These are phyloP conservation scores for Dryobates pubescens DNA, from an alignment of 2,797 vertebrate genomes.

Conservation along the genomic window DNA sequence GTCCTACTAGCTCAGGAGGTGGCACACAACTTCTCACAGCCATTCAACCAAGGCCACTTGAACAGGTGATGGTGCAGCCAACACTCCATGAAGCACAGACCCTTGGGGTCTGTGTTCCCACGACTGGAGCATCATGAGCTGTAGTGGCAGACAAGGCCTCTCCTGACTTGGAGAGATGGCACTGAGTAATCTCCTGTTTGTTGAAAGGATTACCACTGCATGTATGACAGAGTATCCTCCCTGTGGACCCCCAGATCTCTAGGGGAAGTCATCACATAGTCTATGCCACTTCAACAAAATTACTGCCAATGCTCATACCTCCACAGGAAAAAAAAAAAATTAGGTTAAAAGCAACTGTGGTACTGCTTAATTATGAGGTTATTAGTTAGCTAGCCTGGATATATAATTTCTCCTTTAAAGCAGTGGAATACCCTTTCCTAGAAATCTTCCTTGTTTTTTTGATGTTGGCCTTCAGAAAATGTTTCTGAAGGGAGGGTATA, in stretches of 20 bases:
- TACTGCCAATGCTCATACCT: neutral
- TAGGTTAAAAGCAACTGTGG: neutral
- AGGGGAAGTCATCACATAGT: neutral
- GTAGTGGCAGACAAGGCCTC: neutral
- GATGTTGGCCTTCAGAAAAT: neutral
- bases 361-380: neutral
- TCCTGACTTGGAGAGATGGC: neutral
- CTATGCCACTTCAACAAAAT: neutral
- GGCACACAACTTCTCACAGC: neutral
- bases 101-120: accelerated
- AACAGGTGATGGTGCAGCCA: neutral
- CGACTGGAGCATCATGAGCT: neutral
- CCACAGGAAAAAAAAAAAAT: neutral
- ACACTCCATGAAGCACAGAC: no score
- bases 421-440: neutral
- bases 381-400: neutral
- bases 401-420: neutral
- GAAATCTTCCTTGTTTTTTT: neutral
- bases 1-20: neutral
- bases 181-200: neutral
- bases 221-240: neutral
- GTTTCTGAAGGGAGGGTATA: neutral
- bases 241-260: neutral
- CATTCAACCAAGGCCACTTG: neutral
- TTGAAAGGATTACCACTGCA: accelerated